Conservation (phyloP, 2,113 vertebrate genomes). For the Jacana jacana region DNA sequence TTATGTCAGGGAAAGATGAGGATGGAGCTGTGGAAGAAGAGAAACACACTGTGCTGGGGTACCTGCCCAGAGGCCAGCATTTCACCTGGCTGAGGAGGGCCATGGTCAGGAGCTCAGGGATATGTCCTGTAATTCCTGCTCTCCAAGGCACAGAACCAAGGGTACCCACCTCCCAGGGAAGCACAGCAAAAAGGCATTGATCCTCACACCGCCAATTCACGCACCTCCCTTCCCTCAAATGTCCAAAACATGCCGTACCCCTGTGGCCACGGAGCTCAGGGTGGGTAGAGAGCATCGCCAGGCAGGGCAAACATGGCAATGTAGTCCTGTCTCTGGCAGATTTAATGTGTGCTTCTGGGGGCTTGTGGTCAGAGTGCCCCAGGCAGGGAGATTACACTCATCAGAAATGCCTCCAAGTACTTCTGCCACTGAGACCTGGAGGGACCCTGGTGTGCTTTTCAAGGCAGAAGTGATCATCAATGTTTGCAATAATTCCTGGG, state of each 20-base stretch:
- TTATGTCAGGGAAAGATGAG: not conserved
- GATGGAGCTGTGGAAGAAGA: not conserved
- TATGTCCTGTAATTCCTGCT: not conserved
- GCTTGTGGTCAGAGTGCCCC: not conserved
- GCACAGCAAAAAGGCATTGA: not conserved
- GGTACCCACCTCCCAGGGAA: not conserved
- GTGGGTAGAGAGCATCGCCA: not conserved
- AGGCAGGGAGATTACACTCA: not conserved
- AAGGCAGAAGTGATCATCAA: slow-evolving; percentile 4
- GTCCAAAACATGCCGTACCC: not conserved
- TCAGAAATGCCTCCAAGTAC: not conserved
- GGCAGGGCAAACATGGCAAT: not conserved
- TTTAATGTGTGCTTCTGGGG: not conserved
- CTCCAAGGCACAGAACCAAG: not conserved
- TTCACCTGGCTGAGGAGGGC: not conserved
- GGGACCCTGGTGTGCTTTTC: not conserved
- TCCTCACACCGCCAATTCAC: not conserved
- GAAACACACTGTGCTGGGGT: not conserved
- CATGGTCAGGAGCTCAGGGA: not conserved
- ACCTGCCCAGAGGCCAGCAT: not conserved
- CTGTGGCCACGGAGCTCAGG: not conserved
- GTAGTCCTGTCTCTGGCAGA: not conserved
- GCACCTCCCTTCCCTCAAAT: rapidly evolving
- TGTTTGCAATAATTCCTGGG: slow-evolving; percentile 33
- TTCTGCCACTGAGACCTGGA: not conserved